Evolutionary conservation across 64 coral and sea anemone species (phyloP).

Genomic region (Actinia tenebrosa): DNA sequence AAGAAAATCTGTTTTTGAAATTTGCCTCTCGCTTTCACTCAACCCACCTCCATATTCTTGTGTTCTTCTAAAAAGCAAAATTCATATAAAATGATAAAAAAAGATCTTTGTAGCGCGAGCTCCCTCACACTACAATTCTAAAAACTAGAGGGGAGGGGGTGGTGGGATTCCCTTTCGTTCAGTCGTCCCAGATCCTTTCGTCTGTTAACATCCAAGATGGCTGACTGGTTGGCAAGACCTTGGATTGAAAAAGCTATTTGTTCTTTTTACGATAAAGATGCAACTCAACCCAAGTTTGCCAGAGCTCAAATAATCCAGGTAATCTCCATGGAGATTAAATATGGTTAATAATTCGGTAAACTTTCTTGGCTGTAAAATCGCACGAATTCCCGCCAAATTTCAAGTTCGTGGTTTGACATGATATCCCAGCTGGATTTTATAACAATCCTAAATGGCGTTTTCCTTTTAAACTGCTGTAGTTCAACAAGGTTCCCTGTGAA

Average conservation of each 20-base stretch:
- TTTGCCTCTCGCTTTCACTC: too few relatives aligned
- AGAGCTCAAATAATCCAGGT: conserved; percentile 22
- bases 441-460: neutral
- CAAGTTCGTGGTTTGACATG: neutral
- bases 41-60: too few relatives aligned
- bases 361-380: neutral
- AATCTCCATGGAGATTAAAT: neutral
- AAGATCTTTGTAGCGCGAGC: too few relatives aligned
- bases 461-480: neutral
- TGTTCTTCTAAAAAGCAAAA: too few relatives aligned
- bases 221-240: neutral
- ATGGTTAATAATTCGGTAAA: neutral
- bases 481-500: neutral
- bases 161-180: neutral
- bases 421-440: neutral
- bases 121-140: neutral
- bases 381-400: conserved; percentile 4
- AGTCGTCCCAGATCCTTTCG: neutral
- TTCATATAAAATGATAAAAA: too few relatives aligned
- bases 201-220: conserved; percentile 3
- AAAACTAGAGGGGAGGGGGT: neutral
- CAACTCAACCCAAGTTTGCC: neutral
- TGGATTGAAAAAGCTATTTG: conserved; percentile 17
- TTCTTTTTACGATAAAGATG: conserved; percentile 11
- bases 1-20: too few relatives aligned